Percentiles rank a stretch among this genome's conserved stretches.
Conservation (phyloP, 2,797 vertebrate genomes). For the Acridotheres tristis region DNA sequence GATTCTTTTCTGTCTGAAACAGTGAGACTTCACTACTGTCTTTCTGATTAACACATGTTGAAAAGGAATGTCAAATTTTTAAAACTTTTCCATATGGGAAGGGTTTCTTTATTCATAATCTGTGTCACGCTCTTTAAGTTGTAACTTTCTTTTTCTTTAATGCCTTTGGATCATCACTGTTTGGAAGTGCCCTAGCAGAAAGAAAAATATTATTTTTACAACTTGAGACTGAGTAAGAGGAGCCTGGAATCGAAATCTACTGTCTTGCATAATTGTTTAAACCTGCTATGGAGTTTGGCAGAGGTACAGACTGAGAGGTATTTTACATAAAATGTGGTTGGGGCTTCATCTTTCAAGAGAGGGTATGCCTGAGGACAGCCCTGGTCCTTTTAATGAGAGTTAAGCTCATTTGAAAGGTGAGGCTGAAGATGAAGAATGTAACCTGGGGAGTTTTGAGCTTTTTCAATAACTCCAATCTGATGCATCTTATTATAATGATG, state of each 20-base stretch:
- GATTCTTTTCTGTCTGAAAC: constrained; percentile 18
- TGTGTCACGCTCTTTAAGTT: neutral
- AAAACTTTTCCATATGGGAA: constrained; percentile 10
- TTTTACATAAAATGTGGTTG: constrained; percentile 1
- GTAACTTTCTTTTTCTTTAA: constrained; percentile 22
- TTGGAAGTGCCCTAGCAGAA: constrained; percentile 33
- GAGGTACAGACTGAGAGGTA: neutral
- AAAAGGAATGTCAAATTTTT: constrained; percentile 19
- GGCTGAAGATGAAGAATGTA: neutral
- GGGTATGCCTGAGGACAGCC: neutral
- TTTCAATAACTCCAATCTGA: neutral
- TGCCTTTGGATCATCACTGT: neutral
- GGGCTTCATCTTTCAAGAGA: constrained; percentile 6
- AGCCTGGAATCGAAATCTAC: constrained; percentile 10
- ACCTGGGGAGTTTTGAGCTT: neutral
- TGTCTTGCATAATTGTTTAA: constrained; percentile 31
- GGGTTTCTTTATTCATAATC: neutral
- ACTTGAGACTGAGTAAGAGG: neutral
- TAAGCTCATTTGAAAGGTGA: neutral
- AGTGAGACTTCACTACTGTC: constrained; percentile 21
- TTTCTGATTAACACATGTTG: neutral
- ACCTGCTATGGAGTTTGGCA: neutral
- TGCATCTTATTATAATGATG: neutral
- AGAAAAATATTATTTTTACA: constrained; percentile 48
- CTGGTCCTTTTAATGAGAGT: neutral